phyloP scores from a whole-genome alignment of 2,888 invertebrate species.

The Nephrotoma flavescens region DNA sequence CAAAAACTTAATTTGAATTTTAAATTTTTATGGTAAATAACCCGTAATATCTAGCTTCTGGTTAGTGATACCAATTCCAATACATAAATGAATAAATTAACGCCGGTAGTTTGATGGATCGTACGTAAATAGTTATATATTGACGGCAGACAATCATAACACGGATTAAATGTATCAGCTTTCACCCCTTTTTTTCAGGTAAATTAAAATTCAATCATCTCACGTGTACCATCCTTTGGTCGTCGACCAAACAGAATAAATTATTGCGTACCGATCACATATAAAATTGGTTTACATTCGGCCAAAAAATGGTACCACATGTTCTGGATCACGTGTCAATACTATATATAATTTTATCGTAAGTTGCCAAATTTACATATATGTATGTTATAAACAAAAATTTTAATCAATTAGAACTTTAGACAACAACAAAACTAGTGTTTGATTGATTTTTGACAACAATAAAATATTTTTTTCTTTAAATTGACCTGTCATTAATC shows the following conservation, averaged over 20 bases:
- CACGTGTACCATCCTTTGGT: not conserved
- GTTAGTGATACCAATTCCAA: not conserved
- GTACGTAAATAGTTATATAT: not conserved
- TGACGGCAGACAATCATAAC: not conserved
- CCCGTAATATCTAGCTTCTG: not conserved
- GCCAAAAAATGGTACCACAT: not conserved
- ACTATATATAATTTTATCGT: not conserved
- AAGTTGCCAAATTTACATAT: not conserved
- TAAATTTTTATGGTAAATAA: not conserved
- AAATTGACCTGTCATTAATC: not conserved
- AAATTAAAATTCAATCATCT: not conserved
- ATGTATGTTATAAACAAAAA: too few relatives aligned
- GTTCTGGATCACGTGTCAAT: not conserved
- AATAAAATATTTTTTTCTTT: not conserved
- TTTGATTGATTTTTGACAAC: not conserved
- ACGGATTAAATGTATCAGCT: not conserved
- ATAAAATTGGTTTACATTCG: not conserved
- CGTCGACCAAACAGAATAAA: not conserved
- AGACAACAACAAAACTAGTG: not conserved
- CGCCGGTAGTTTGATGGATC: not conserved
- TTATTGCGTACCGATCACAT: not conserved
- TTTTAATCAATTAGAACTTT: not conserved
- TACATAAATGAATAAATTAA: not conserved
- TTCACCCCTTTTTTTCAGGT: not conserved
- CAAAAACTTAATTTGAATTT: not conserved